Conservation (phyloP, 2,888 invertebrate species). For the Crocallis elinguaria region DNA sequence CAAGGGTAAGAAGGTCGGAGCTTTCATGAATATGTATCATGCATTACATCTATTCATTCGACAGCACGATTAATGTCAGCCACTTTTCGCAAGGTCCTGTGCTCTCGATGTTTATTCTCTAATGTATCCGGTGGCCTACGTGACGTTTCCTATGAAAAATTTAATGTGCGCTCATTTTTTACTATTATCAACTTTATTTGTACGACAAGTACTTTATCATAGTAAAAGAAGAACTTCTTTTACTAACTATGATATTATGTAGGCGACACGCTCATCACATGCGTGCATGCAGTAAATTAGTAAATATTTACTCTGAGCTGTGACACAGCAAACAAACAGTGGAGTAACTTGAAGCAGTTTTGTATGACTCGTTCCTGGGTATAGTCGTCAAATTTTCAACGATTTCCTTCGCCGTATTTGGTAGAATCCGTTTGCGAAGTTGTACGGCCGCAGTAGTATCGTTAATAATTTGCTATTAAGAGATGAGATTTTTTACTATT, state of each 20-base stretch:
- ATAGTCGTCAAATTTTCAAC: too few relatives aligned
- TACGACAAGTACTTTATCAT: conserved; percentile 8
- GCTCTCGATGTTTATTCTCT: conserved; percentile 7
- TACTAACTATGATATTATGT: too few relatives aligned
- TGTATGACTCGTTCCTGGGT: neutral
- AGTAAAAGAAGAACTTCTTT: too few relatives aligned
- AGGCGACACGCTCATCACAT: neutral
- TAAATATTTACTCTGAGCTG: neutral
- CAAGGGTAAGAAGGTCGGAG: conserved; percentile 11
- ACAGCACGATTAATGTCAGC: conserved; percentile 10
- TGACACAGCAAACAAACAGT: conserved; percentile 2
- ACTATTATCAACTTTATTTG: neutral
- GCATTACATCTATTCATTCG: conserved; percentile 1
- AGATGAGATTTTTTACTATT: too few relatives aligned
- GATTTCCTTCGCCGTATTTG: too few relatives aligned
- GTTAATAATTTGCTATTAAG: too few relatives aligned
- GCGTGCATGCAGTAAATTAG: conserved; percentile 1
- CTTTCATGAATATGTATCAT: conserved; percentile 17
- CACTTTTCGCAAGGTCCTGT: conserved; percentile 10
- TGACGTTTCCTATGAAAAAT: conserved; percentile 4
- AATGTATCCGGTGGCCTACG: conserved; percentile 6
- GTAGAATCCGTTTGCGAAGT: too few relatives aligned
- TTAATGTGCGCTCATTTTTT: neutral
- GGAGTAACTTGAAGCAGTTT: neutral
- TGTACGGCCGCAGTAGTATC: too few relatives aligned